phyloP scores from a whole-genome alignment of 2,888 invertebrate species.

The Criorhina ranunculi region DNA sequence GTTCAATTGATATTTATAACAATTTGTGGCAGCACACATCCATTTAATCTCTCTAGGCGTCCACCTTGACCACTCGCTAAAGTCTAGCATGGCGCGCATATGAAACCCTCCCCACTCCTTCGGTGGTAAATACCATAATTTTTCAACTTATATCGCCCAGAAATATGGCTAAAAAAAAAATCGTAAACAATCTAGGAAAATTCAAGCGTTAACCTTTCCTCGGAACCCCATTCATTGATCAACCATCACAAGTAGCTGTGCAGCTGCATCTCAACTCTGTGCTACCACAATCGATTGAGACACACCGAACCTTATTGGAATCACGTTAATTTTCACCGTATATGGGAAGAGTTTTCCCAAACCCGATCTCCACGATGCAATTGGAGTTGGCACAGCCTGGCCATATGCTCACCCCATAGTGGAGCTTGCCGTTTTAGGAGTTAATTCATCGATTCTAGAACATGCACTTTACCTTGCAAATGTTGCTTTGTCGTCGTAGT shows the following conservation, averaged over 20 bases:
- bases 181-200: slow-evolving; percentile 25
- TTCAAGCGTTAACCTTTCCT: slow-evolving; percentile 66
- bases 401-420: slow-evolving; percentile 63
- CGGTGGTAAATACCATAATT: slow-evolving; percentile 57
- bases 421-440: slow-evolving; percentile 57
- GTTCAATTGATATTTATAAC: slow-evolving; percentile 76
- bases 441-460: slow-evolving; percentile 66
- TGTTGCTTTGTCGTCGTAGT: slow-evolving; percentile 1
- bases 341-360: slow-evolving; percentile 81
- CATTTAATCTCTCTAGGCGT: slow-evolving; percentile 73
- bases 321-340: slow-evolving; percentile 80
- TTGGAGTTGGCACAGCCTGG: slow-evolving; percentile 58
- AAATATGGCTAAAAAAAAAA: slow-evolving; percentile 47
- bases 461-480: slow-evolving; percentile 51
- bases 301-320: slow-evolving; percentile 76
- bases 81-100: slow-evolving; percentile 50
- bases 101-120: slow-evolving; percentile 13
- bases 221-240: slow-evolving; percentile 60
- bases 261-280: slow-evolving; percentile 29
- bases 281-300: slow-evolving; percentile 57
- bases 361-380: slow-evolving; percentile 78
- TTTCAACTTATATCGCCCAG: slow-evolving; percentile 66
- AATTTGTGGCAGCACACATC: slow-evolving; percentile 72
- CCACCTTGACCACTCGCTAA: slow-evolving; percentile 71
- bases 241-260: slow-evolving; percentile 24